Conservation (phyloP, 2,113 vertebrate species). For the Echinops telfairi region DNA sequence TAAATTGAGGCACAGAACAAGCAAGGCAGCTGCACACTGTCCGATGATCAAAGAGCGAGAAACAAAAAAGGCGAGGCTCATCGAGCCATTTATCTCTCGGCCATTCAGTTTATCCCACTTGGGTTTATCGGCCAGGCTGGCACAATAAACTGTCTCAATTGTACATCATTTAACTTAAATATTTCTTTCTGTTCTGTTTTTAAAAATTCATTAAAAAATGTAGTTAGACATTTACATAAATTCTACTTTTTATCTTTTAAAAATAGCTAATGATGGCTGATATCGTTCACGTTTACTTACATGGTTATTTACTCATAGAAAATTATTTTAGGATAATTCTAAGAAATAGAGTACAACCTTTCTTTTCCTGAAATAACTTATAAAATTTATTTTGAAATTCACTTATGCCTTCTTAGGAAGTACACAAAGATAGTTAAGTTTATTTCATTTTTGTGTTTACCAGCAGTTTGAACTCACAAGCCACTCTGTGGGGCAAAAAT, state of each 20-base stretch:
- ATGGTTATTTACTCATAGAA: neutral
- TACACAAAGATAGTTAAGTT: neutral
- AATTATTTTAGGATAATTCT: neutral
- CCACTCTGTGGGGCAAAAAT: neutral
- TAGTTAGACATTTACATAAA: neutral
- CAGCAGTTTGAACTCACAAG: neutral
- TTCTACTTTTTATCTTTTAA: too few relatives aligned
- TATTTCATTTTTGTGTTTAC: neutral
- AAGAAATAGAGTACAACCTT: neutral
- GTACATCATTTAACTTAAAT: neutral
- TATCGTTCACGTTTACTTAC: neutral
- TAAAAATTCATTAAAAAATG: neutral
- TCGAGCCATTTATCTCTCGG: too few relatives aligned
- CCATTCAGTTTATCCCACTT: too few relatives aligned
- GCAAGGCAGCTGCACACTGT: too few relatives aligned
- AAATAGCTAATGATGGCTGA: too few relatives aligned
- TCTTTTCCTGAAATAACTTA: conserved; percentile 28
- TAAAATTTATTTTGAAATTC: conserved; percentile 30
- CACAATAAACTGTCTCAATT: too few relatives aligned
- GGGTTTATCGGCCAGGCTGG: too few relatives aligned
- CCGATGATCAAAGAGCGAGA: too few relatives aligned
- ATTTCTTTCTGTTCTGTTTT: neutral
- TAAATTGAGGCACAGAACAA: too few relatives aligned
- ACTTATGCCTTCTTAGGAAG: neutral
- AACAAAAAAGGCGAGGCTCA: too few relatives aligned